These are phyloP conservation scores for Philhelius pedissequus DNA, from an alignment of 2,888 invertebrate genomes.

Conservation along the genomic window DNA sequence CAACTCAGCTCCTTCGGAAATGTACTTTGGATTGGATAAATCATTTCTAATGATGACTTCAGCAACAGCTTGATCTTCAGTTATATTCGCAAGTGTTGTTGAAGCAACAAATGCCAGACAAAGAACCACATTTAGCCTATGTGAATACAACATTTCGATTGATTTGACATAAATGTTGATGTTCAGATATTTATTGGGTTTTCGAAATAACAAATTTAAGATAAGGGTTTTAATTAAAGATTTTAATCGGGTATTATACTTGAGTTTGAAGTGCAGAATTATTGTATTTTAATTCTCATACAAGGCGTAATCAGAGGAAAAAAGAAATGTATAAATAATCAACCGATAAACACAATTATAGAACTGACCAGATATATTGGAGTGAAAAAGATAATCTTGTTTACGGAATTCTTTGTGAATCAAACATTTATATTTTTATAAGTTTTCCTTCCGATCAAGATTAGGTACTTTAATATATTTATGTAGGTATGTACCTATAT, in stretches of 20 bases:
- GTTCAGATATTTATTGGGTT: neutral
- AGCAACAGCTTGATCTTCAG: neutral
- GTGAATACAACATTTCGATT: neutral
- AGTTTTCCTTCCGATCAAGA: too few relatives aligned
- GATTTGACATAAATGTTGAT: neutral
- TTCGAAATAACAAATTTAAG: neutral
- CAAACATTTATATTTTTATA: too few relatives aligned
- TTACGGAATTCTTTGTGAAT: too few relatives aligned
- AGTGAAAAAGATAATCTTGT: too few relatives aligned
- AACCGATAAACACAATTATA: too few relatives aligned
- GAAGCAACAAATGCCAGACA: neutral
- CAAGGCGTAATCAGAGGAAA: too few relatives aligned
- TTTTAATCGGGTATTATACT: neutral
- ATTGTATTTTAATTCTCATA: too few relatives aligned
- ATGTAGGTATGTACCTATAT: too few relatives aligned
- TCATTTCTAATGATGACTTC: neutral
- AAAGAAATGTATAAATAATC: too few relatives aligned
- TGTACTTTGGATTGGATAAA: neutral
- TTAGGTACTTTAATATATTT: too few relatives aligned
- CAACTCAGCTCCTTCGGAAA: neutral
- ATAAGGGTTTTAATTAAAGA: neutral
- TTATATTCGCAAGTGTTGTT: neutral
- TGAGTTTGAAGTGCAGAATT: too few relatives aligned
- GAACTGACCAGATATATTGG: too few relatives aligned
- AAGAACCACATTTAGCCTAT: neutral